Evolutionary conservation across 2,797 vertebrate genomes (phyloP).

Genomic region (Pachyuromys duprasi): DNA sequence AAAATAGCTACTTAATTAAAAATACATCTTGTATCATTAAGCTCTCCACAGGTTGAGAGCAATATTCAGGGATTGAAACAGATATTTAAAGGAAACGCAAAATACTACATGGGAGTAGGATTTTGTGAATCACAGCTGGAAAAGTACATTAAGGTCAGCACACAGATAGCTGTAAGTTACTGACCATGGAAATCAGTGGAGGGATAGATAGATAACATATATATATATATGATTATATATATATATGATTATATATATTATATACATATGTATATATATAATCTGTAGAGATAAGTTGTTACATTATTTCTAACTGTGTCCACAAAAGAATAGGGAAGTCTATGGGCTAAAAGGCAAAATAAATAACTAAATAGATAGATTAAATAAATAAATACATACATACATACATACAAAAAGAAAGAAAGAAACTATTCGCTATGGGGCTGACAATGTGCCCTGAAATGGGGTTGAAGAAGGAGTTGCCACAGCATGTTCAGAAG

Average conservation of each 20-base stretch:
- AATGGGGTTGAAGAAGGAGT: accelerated
- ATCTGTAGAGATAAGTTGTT: not conserved
- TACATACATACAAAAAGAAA: not conserved
- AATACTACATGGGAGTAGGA: not conserved
- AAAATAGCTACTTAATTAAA: conserved; percentile 36
- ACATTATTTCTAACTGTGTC: too few relatives aligned
- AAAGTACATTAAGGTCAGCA: not conserved
- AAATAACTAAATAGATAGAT: not conserved
- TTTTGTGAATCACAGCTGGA: not conserved
- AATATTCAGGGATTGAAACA: not conserved
- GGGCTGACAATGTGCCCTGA: not conserved
- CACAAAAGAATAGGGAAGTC: not conserved
- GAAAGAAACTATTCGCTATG: accelerated
- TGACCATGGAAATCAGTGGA: not conserved
- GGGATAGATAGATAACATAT: too few relatives aligned
- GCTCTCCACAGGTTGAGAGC: not conserved
- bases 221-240: too few relatives aligned
- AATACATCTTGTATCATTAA: not conserved
- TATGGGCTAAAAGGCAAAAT: not conserved
- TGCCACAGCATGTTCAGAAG: accelerated
- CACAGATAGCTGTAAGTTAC: not conserved
- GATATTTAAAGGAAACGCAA: not conserved
- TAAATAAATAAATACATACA: too few relatives aligned
- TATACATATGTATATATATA: too few relatives aligned
- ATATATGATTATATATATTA: too few relatives aligned